Base-by-base conservation (phyloP, 1,140 invertebrate species). In the Lethrus apterus region DNA sequence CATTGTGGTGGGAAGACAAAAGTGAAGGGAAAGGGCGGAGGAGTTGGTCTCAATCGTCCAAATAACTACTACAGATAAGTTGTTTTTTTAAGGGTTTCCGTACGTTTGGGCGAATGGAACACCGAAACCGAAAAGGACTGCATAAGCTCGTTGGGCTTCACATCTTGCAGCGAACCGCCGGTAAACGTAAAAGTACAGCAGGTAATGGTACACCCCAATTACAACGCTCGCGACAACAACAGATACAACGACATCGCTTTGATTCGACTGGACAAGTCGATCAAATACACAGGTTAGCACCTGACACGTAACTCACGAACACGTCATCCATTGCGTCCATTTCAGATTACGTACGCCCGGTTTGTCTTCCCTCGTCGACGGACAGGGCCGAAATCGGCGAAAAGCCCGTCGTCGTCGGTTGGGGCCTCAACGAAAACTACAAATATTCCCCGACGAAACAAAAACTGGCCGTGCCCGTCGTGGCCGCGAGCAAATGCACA, bases 51-150 rank as follows among this genome's bases (percentile, higher is more conserved):
- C n/a, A n/a, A n/a, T n/a, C n/a, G n/a, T n/a, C n/a, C n/a, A n/a
- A n/a, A n/a, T n/a, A n/a, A n/a, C n/a, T n/a, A n/a, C n/a, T n/a
- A n/a, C n/a, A n/a, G n/a, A n/a, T n/a, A n/a, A n/a, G n/a, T n/a
- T n/a, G n/a, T n/a, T n/a, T 42, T 59, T 48, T 60, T 29, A 36
- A 76, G 80, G 26, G 56, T 57, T 15, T 54, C 56, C 35, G 67
- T 83, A 1, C 69, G 77, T 30, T 51, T 82, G 0, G 80, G 80
- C 3, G 80, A 81, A 46, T 66, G 77, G 50, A 68, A 81, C 46
- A 66, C 59, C 0, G 44, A 58, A 1, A 68, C 63, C 1, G 56
- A 75, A 48, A 68, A 70, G 0, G 80, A 82, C 51, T 82, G 80
- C 45, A 62, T 70, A 9, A 42, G 24, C 4, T 9, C 15, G 4